phyloP scores from a whole-genome alignment of 2,888 invertebrate genomes.

The Aleiodes alternator region DNA sequence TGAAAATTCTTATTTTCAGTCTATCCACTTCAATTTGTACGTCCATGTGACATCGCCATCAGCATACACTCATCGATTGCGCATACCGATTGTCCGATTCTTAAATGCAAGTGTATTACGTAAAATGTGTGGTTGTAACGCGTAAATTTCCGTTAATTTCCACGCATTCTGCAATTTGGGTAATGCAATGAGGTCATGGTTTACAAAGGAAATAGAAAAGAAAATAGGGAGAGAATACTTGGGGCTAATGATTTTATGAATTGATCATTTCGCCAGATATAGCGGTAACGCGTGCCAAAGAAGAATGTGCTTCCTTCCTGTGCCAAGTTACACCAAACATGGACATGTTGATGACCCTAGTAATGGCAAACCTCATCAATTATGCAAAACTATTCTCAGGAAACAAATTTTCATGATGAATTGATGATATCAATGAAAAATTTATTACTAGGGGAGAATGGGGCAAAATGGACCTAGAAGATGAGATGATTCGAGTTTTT shows the following conservation, averaged over 20 bases:
- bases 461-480: too few relatives aligned
- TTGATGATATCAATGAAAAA: too few relatives aligned
- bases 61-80: conserved; percentile 51
- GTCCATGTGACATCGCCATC: too few relatives aligned
- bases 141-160: neutral
- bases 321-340: conserved; percentile 62
- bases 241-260: neutral
- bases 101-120: neutral
- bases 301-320: conserved; percentile 71
- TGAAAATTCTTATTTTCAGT: conserved; percentile 27
- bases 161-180: too few relatives aligned
- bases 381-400: conserved; percentile 19
- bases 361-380: conserved; percentile 48
- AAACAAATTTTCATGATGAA: too few relatives aligned
- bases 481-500: too few relatives aligned
- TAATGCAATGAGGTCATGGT: too few relatives aligned
- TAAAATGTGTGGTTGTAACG: neutral
- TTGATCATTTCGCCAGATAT: conserved; percentile 38
- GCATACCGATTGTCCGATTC: conserved; percentile 50
- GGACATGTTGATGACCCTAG: conserved; percentile 57
- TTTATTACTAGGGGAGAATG: too few relatives aligned
- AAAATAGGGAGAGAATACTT: neutral
- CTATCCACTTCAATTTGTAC: neutral
- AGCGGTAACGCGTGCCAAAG: conserved; percentile 56
- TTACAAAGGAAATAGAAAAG: too few relatives aligned